These are phyloP conservation scores for Stigmatopora argus DNA, from an alignment of 2,113 vertebrate species.

Conservation along the genomic window DNA sequence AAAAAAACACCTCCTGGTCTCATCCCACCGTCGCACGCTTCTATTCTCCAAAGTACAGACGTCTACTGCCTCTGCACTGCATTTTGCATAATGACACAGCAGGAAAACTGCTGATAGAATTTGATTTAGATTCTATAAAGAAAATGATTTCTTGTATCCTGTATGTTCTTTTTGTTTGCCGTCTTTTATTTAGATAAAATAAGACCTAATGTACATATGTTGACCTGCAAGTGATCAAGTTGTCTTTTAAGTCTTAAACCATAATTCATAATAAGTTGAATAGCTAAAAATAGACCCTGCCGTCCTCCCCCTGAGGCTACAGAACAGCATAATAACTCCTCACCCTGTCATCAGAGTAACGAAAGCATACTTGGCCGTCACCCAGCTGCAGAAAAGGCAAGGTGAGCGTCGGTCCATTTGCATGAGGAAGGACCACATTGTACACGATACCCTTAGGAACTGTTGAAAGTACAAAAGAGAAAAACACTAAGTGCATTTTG, in stretches of 20 bases:
- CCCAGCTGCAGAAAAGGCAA: neutral
- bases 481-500: constrained; percentile 7
- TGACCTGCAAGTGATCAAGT: neutral
- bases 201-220: neutral
- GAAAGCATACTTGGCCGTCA: neutral
- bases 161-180: neutral
- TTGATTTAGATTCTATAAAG: constrained; percentile 26
- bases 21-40: constrained; percentile 17
- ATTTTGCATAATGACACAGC: constrained; percentile 11
- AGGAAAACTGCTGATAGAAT: constrained; percentile 25
- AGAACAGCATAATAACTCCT: neutral
- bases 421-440: neutral
- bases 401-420: neutral
- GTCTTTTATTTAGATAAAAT: neutral
- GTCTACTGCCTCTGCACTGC: constrained; percentile 9
- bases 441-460: neutral
- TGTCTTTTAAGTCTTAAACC: neutral
- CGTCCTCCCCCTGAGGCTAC: neutral
- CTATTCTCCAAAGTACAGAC: constrained; percentile 25
- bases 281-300: neutral
- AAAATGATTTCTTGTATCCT: neutral
- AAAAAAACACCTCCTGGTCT: constrained; percentile 20
- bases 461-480: constrained; percentile 2
- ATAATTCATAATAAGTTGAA: neutral
- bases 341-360: neutral